Evolutionary conservation across 2,113 vertebrate genomes (phyloP), one percentile per base, ranked within the genome.

Genomic region (Takifugu bimaculatus): DNA sequence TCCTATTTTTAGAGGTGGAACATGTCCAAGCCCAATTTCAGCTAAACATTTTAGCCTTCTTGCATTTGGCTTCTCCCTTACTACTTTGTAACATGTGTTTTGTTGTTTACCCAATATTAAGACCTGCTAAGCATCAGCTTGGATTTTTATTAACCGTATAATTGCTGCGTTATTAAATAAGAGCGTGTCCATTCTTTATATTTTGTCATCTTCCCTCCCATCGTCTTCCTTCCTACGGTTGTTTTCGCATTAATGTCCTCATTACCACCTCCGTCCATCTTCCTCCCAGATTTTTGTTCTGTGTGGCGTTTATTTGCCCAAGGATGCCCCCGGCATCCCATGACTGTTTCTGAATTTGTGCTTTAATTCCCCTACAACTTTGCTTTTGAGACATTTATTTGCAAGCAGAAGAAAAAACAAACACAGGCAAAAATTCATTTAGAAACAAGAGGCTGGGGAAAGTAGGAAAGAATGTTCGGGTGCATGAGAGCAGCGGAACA

Each of bases 311-410:
- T 85, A 83, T 79, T 81, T 78, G 69, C 56, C 48, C 63, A 79
- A 65, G 26, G 13, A 25, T 52, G 64, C 64, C 51, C 54, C 20
- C 56, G 6, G 28, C 54, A 63, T 82, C 84, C 70, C 79, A 77
- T 3, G 63, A 72, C 71, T 75, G 60, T 76, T 67, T 74, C 78
- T 50, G 72, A 80, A 81, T 76, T 57, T 77, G 55, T 75, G 75
- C 51, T 77, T 54, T 77, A 48, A 68, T 74, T 77, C 63, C 48
- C 66, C 35, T 39, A 9, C 68, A 70, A 54, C 50, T 74, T 56
- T 43, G 68, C 65, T 72, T 76, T 77, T 63, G 15, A 66, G 52
- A 26, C 70, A 79, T 87, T 89, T 88, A 84, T 88, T 86, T 87
- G 70, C 74, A 81, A 74, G 61, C 51, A 53, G 35, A 69, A 70